Evolutionary conservation across 2,113 vertebrate species (phyloP), one percentile per base, ranked within the genome.

Genomic region (Stigmatopora argus): DNA sequence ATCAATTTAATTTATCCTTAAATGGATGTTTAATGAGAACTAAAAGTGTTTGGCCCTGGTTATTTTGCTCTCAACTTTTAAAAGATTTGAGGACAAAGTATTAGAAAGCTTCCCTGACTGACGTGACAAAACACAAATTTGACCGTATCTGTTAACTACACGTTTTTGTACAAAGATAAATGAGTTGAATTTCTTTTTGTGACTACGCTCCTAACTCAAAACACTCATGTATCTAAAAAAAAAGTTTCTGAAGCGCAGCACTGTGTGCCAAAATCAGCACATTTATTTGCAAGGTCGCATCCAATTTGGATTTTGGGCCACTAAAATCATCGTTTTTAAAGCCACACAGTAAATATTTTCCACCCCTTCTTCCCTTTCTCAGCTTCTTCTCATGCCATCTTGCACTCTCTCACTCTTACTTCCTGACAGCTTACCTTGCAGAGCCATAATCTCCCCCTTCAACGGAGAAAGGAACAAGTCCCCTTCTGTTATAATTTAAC

Each of bases 1-100:
- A 83, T 86, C 72, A 85, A 83, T 87, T 87, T 87, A 23, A 82
- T 84, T 80, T 81, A 72, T 79, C 77, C 80, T 66, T 67, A 75
- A 87, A 88, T 90, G 81, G 78, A 89, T 88, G 89, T 91, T 89
- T 91, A 89, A 90, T 87, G 84, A 60, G 60, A 76, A 74, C 82
- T 81, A 86, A 88, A 84, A 15, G 83, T 82, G 80, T 89, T 88
- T 78, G 81, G 79, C 78, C 80, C 13, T 14, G 14, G 46, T 48
- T 79, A 71, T 12, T 38, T 31, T 38, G 26, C 9, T 60, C 10
- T 8, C 1, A 61, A 23, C 41, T 61, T 45, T 44, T 13, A 61
- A 45, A 61, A 38, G 35, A 18, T 41, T 47, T 69, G 75, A 71
- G 85, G 1, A 41, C 38, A 41, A 41, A 41, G 23, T 56, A 14